Evolutionary conservation across 2,888 invertebrate genomes (phyloP).

Genomic region (Arctia plantaginis): DNA sequence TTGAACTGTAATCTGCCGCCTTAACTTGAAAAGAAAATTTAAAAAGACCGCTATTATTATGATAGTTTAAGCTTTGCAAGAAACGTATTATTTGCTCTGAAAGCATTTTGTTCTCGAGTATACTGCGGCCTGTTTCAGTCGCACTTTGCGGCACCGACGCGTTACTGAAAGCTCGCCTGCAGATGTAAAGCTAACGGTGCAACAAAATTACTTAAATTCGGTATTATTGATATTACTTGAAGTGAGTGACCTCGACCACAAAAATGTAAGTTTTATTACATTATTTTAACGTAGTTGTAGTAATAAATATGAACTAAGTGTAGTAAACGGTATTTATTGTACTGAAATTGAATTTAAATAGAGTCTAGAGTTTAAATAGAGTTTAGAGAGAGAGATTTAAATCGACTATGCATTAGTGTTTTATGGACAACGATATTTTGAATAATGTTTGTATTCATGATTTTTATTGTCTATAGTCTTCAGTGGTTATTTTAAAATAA

Average conservation of each 20-base stretch:
- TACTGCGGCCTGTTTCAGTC: constrained; percentile 81
- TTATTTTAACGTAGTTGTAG: neutral
- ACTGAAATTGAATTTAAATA: neutral
- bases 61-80: neutral
- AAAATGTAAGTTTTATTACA: constrained; percentile 21
- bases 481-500: neutral
- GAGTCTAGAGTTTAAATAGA: too few relatives aligned
- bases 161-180: constrained; percentile 61
- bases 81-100: constrained; percentile 1
- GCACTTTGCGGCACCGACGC: constrained; percentile 76
- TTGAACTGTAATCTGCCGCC: neutral
- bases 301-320: neutral
- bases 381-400: too few relatives aligned
- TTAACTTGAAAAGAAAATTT: neutral
- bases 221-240: constrained; percentile 23
- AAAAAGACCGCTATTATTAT: neutral
- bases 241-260: constrained; percentile 30
- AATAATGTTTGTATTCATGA: neutral
- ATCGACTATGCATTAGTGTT: neutral
- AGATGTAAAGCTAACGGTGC: constrained; percentile 51
- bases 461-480: neutral
- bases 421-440: neutral
- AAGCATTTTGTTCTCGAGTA: constrained; percentile 68
- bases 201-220: constrained; percentile 25
- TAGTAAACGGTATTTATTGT: neutral